These are phyloP conservation scores for Drosophila buzzatii DNA, from an alignment of 2,888 invertebrate genomes.

Conservation along the genomic window DNA sequence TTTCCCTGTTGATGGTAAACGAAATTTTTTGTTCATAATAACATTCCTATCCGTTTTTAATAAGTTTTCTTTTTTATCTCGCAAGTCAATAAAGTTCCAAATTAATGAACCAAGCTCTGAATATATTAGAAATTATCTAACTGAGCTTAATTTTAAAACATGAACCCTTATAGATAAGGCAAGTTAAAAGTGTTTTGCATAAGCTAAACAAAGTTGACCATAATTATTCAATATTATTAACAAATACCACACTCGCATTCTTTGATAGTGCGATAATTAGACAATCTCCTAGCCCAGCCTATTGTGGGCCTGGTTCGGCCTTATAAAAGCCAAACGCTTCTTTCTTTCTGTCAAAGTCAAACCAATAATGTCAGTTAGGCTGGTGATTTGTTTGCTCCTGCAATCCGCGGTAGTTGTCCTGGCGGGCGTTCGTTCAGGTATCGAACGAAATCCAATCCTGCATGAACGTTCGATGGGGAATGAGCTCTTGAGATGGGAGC, in stretches of 20 bases:
- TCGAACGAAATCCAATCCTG: background rate
- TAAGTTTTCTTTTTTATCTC: background rate
- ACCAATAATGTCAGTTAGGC: background rate
- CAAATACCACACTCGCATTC: background rate
- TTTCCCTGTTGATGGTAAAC: no score
- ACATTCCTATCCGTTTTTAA: background rate
- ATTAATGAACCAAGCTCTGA: background rate
- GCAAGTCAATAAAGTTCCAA: background rate
- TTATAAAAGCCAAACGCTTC: background rate
- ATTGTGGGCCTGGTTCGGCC: background rate
- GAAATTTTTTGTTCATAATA: no score
- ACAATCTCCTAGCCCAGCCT: background rate
- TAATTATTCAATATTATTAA: no score
- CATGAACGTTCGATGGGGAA: background rate
- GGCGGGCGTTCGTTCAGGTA: background rate
- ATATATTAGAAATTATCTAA: background rate
- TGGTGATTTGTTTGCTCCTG: background rate
- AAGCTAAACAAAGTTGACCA: no score
- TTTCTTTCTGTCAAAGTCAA: background rate
- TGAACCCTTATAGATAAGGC: no score
- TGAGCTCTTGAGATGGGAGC: background rate
- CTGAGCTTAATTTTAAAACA: no score
- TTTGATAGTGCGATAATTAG: background rate
- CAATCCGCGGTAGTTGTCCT: background rate
- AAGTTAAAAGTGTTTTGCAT: no score